Evolutionary conservation across 1,140 invertebrate species (phyloP).

Genomic region (Tenebrio molitor): DNA sequence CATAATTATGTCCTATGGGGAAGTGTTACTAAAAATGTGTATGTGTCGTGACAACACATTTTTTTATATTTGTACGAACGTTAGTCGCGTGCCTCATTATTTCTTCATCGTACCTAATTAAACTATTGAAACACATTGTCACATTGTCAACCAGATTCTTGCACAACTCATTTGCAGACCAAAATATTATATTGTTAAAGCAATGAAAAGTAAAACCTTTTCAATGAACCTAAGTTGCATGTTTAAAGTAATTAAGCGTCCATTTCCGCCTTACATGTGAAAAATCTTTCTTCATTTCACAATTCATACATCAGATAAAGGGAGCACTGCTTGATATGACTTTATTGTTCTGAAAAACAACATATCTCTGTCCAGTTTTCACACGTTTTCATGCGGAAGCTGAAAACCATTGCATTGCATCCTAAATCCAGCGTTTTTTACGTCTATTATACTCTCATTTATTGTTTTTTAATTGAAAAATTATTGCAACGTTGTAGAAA

Average conservation of each 20-base stretch:
- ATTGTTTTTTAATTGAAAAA: too few species aligned
- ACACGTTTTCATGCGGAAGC: slow-evolving; percentile 33
- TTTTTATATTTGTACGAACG: too few species aligned
- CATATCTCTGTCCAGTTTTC: slow-evolving; percentile 17
- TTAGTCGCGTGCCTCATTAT: too few species aligned
- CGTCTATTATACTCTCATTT: too few species aligned
- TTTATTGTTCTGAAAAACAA: slow-evolving; percentile 23
- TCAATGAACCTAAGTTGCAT: slow-evolving; percentile 9
- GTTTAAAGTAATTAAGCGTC: slow-evolving; percentile 12
- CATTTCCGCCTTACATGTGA: slow-evolving; percentile 28
- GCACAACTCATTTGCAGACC: background rate
- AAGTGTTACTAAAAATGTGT: too few species aligned
- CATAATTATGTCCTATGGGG: too few species aligned
- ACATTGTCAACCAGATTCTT: too few species aligned
- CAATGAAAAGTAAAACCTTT: slow-evolving; percentile 17
- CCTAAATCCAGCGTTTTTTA: too few species aligned
- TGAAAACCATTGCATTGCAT: slow-evolving; percentile 5
- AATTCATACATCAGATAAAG: slow-evolving; percentile 30
- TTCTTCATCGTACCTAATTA: too few species aligned
- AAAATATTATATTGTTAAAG: slow-evolving; percentile 15
- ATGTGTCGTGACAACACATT: too few species aligned
- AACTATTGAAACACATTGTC: too few species aligned
- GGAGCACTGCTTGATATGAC: slow-evolving; percentile 24
- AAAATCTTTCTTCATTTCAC: slow-evolving; percentile 6
- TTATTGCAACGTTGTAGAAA: too few species aligned